Evolutionary conservation across 1,140 invertebrate genomes (phyloP).

Genomic region (Akabosia matsudoensis): DNA sequence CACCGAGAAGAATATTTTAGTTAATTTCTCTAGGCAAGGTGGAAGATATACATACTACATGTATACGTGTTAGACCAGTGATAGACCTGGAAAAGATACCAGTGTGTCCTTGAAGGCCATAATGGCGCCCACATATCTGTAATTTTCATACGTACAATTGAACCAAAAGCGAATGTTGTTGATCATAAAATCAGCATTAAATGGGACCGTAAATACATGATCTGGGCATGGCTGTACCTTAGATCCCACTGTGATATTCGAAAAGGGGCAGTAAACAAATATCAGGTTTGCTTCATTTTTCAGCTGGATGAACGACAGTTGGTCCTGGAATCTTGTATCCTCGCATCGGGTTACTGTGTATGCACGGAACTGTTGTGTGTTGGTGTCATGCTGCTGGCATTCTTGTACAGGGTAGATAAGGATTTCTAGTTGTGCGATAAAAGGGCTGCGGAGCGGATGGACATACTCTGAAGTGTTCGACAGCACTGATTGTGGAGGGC

Average conservation of each 20-base stretch:
- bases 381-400: neutral
- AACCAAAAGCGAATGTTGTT: conserved; percentile 28
- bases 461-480: neutral
- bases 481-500: neutral
- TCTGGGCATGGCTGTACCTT: conserved; percentile 25
- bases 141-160: neutral
- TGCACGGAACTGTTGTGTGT: neutral
- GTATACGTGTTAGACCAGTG: no score
- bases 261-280: conserved; percentile 8
- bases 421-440: neutral
- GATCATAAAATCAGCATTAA: conserved; percentile 22
- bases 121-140: conserved; percentile 28
- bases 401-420: neutral
- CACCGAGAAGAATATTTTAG: no score
- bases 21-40: no score
- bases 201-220: conserved; percentile 20
- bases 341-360: neutral
- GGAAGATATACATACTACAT: no score
- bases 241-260: conserved; percentile 4
- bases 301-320: neutral
- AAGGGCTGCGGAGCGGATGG: neutral
- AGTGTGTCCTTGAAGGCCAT: conserved; percentile 25
- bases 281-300: neutral
- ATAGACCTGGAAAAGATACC: conserved; percentile 21
- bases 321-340: neutral